Conservation (phyloP, 2,888 invertebrate genomes). For the Helobdella robusta region DNA sequence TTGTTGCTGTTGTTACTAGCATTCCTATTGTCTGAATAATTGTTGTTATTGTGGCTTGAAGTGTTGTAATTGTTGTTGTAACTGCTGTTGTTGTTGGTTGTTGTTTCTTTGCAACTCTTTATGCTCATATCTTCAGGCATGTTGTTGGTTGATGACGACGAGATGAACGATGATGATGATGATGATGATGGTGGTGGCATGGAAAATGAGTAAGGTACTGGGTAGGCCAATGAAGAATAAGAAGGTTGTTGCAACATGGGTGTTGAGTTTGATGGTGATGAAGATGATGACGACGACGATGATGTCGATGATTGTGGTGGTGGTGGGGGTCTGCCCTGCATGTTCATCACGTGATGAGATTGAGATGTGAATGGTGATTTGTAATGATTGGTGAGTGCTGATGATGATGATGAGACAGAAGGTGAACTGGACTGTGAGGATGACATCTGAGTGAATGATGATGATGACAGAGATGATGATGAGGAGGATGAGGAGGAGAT, state of each 20-base stretch:
- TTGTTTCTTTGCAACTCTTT: background rate
- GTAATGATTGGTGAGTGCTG: background rate
- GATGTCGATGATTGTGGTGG: background rate
- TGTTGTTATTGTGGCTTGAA: background rate
- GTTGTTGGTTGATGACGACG: no score
- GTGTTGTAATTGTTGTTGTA: background rate
- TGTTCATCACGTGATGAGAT: background rate
- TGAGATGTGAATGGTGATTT: background rate
- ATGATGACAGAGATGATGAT: background rate
- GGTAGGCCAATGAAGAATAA: no score
- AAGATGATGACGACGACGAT: background rate
- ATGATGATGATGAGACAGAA: background rate
- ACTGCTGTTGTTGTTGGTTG: background rate
- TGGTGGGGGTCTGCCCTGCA: background rate
- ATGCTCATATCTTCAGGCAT: conserved; percentile 16
- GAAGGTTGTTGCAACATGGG: no score
- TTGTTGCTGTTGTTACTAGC: no score
- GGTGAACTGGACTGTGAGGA: background rate
- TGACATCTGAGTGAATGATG: background rate
- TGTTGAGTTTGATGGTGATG: background rate
- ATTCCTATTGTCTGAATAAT: background rate
- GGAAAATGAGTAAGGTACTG: background rate
- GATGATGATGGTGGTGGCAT: background rate
- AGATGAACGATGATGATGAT: background rate
- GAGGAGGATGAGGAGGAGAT: background rate